Base-by-base conservation (phyloP, 2,888 invertebrate genomes). In the Cerastis rubricosa region DNA sequence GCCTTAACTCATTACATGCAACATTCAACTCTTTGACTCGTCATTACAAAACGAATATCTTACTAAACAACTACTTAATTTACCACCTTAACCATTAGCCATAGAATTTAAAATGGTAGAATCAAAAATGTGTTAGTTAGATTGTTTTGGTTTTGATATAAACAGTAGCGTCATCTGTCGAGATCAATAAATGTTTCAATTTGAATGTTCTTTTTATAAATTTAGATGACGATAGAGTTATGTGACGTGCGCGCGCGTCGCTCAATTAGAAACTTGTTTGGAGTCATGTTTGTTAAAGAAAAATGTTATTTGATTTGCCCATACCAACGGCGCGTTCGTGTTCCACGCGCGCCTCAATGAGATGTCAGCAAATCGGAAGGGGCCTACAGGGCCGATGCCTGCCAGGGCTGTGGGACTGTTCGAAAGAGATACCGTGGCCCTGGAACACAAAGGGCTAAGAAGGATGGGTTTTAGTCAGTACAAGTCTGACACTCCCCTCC, bases 91-190 rank as follows among this genome's bases (percentile, higher is more conserved):
- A 19, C 5, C 0, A 0, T 0, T 43, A 3, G 0, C 0, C 0
- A 29, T 65, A 76, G 19, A 66, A n/a, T 29, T 71, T 40, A 54
- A 80, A 80, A 59, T 80, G 14, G 17, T 47, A 3, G 17, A 6
- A 0, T 7, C 1, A 14, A 40, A 47, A 67, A 47, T 6, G 29
- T 14, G n/a, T 47, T 9, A 69, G n/a, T 61, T 85, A 73, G 3
- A 22, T 19, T 19, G 40, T 77, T 86, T 71, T 43, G 29, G 9
- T 71, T 59, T n/a, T 25, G 35, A 54, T 12, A 22, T 63, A 61
- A 71, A 70, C 86, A 87, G 91, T 90, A 92, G 91, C 91, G 89
- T 91, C 93, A 91, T 90, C 90, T 91, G 92, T 92, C 91, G 90
- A 86, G 88, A 91, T 92, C 90, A 91, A 92, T 92, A 90, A 92